Percentiles rank a stretch among this genome's conserved stretches.
phyloP scores from a whole-genome alignment of 2,888 invertebrate genomes.

The Euplexia lucipara region DNA sequence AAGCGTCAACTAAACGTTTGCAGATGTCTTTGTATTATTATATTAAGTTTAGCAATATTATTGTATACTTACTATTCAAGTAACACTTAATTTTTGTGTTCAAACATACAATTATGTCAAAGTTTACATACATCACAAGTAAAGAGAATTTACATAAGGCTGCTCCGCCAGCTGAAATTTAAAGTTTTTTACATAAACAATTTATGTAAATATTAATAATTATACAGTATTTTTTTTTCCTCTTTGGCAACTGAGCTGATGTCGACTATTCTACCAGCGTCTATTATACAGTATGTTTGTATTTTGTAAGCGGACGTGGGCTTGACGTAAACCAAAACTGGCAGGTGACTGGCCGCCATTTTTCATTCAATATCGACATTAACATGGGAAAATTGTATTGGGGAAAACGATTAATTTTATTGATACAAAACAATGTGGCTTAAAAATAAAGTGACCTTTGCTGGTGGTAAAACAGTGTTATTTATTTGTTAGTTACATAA shows the following conservation, averaged over 20 bases:
- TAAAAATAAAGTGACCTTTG: background rate
- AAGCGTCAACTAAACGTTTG: too few relatives aligned
- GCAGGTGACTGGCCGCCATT: constrained; percentile 39
- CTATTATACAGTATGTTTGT: background rate
- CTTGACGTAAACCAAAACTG: constrained; percentile 39
- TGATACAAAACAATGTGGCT: background rate
- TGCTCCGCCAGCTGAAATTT: background rate
- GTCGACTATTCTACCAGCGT: too few relatives aligned
- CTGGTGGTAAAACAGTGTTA: too few relatives aligned
- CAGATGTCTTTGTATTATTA: too few relatives aligned
- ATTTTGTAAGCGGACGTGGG: constrained; percentile 21
- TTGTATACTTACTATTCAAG: too few relatives aligned
- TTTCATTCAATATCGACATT: constrained; percentile 31
- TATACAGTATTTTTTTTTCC: too few relatives aligned
- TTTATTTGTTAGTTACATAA: too few relatives aligned
- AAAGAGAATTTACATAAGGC: background rate
- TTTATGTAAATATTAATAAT: constrained; percentile 1
- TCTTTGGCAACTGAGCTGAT: too few relatives aligned
- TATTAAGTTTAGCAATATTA: too few relatives aligned
- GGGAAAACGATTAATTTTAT: constrained; percentile 1
- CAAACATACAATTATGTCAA: background rate
- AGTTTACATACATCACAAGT: too few relatives aligned
- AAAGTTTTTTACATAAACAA: constrained; percentile 18
- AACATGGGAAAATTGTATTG: background rate
- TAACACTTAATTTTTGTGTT: too few relatives aligned